Evolutionary conservation across 2,888 invertebrate species (phyloP).

Genomic region (Cactoblastis cactorum): DNA sequence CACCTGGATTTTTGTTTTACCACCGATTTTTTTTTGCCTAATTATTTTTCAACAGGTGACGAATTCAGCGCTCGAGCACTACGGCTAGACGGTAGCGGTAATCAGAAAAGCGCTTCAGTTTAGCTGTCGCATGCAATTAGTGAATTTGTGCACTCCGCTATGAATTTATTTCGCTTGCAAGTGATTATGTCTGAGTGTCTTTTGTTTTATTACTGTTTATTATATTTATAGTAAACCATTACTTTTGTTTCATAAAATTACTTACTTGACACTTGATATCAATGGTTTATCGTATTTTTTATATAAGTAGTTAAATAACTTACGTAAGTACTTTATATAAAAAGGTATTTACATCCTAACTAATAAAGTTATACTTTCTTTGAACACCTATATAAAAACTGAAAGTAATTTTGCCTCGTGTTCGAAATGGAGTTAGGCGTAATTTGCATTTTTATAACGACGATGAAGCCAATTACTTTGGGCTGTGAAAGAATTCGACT

Average conservation of each 20-base stretch:
- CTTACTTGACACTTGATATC: no score
- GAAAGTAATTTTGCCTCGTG: conserved; percentile 14
- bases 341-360: not conserved
- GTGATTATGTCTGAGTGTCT: conserved; percentile 16
- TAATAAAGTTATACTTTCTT: not conserved
- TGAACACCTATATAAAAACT: conserved; percentile 9
- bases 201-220: not conserved
- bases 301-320: no score
- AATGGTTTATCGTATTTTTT: no score
- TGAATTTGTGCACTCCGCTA: conserved; percentile 44
- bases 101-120: conserved; percentile 59
- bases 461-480: conserved; percentile 22
- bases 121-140: conserved; percentile 69
- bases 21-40: conserved; percentile 77
- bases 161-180: conserved; percentile 24
- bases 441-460: conserved; percentile 27
- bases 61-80: conserved; percentile 74
- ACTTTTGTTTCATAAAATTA: no score
- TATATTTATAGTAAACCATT: no score
- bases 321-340: not conserved
- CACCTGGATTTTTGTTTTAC: conserved; percentile 74
- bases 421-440: conserved; percentile 15
- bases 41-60: conserved; percentile 79
- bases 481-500: conserved; percentile 15
- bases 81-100: conserved; percentile 56